phyloP scores from a whole-genome alignment of 2,113 vertebrate species.

The Psammodynastes pulverulentus region DNA sequence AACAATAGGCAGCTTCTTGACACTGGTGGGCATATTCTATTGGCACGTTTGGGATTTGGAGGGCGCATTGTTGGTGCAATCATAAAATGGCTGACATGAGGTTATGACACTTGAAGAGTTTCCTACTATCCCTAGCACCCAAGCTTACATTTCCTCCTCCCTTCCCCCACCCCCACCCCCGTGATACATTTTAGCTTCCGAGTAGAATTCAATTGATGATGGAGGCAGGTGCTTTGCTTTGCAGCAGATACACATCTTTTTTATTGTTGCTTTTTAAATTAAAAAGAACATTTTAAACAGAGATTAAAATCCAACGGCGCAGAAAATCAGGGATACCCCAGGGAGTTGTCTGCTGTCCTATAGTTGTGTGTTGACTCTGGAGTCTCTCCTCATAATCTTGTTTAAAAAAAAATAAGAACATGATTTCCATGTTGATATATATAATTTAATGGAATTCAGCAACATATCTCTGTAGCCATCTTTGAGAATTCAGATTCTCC shows the following conservation, averaged over 20 bases:
- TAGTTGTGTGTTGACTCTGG: not conserved
- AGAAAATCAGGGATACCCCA: not conserved
- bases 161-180: not conserved
- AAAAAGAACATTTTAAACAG: not conserved
- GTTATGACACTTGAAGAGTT: not conserved
- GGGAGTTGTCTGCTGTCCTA: not conserved
- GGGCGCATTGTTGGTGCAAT: not conserved
- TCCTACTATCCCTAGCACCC: not conserved
- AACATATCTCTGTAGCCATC: not conserved
- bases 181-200: not conserved
- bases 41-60: not conserved
- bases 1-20: not conserved
- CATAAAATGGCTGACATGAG: not conserved
- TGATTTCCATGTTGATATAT: not conserved
- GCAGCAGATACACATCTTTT: not conserved
- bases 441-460: not conserved
- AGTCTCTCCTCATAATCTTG: not conserved
- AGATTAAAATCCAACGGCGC: not conserved
- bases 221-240: not conserved
- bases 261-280: not conserved
- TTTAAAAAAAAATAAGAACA: not conserved
- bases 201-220: not conserved
- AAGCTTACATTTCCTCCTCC: not conserved
- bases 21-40: not conserved
- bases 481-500: not conserved